These are phyloP conservation scores for Mareca strepera DNA, from an alignment of 2,797 vertebrate species.

Conservation along the genomic window DNA sequence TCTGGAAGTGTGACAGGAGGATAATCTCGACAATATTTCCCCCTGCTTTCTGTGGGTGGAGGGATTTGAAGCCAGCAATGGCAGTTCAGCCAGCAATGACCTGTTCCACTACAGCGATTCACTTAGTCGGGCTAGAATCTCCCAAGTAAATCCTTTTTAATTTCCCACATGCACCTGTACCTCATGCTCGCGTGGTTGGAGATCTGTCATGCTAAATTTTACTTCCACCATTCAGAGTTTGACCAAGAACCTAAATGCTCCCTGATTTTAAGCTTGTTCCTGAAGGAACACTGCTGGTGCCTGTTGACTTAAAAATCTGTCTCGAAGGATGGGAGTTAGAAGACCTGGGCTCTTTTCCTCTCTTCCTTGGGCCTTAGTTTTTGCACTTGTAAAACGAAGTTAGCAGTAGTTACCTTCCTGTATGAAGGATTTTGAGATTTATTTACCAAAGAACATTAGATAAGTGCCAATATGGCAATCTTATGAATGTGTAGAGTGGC, in stretches of 20 bases:
- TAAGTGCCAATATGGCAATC: not conserved
- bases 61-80: constrained; percentile 4
- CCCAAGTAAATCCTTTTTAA: constrained; percentile 8
- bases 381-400: constrained; percentile 19
- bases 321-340: not conserved
- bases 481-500: not conserved
- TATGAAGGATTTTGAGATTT: not conserved
- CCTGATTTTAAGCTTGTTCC: constrained; percentile 34
- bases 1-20: constrained; percentile 56
- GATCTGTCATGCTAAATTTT: not conserved
- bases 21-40: constrained; percentile 56
- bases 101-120: not conserved
- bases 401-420: not conserved
- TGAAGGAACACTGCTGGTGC: constrained; percentile 33
- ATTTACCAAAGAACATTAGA: not conserved
- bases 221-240: not conserved
- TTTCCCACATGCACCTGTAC: constrained; percentile 9
- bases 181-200: not conserved
- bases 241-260: constrained; percentile 26
- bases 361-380: not conserved
- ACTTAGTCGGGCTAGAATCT: not conserved
- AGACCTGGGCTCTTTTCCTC: not conserved
- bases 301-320: not conserved
- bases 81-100: constrained; percentile 2
- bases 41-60: constrained; percentile 27